Evolutionary conservation across 35 echinoderm and acorn worm genomes (phyloP), one percentile per base, ranked within the genome.

Genomic region (Lytechinus pictus): DNA sequence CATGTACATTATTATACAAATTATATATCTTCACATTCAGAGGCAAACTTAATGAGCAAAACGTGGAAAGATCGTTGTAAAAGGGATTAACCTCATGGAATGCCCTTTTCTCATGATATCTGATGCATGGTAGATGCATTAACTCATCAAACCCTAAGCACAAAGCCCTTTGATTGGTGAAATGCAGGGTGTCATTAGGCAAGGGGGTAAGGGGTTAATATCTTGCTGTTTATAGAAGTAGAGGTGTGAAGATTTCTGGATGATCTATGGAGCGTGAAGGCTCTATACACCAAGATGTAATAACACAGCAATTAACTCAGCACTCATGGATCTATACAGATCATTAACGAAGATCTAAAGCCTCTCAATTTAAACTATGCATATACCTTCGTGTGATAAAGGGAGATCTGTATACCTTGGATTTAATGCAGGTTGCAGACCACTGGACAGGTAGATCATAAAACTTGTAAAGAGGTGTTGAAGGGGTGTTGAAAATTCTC

Each of bases 221-320:
- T 79, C 21, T 79, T 79, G 66, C 16, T 16, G n/a, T 79, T 19
- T 79, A 79, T 79, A 79, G 66, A 79, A 79, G 66, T 16, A 79
- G 19, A 79, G 66, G 66, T 79, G 66, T 79, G 66, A 79, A 79
- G 66, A 79, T 79, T 79, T 79, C 66, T 79, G 66, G 19, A 24
- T 79, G 66, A 16, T n/a, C 66, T 79, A 24, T 16, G n/a, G 66
- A 79, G 66, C 21, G 66, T 79, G 66, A 79, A 79, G 66, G 66
- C 19, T 79, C 19, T 79, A 79, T 79, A 24, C 2, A 14, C 16
- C 6, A 16, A 79, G 66, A 79, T 79, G 19, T 79, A 79, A 79
- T 79, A 79, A 79, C 66, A 79, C 66, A 79, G 19, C 66, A 79
- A 79, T 79, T 24, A 79, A 79, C 66, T 79, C 66, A 79, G 66